A percentile compares a stretch with the other conserved stretches of the same genome.
These are phyloP conservation scores for Clytia hemisphaerica DNA, from an alignment of 30 jellyfish, hydroid and myxozoan genomes.

Conservation along the genomic window DNA sequence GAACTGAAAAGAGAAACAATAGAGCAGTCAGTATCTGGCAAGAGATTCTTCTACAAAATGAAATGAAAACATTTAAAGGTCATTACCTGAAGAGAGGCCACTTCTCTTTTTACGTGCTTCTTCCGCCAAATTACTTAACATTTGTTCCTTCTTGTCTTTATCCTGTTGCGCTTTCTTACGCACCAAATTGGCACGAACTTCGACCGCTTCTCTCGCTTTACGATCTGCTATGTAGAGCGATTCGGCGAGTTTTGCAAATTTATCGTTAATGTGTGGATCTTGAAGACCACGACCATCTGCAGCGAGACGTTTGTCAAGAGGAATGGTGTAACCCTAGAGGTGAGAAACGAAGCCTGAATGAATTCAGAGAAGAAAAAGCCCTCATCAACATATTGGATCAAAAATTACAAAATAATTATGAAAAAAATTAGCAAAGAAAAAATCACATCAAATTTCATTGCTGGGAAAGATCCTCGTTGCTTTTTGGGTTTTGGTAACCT, in stretches of 20 bases:
- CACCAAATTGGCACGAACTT: constrained; percentile 94
- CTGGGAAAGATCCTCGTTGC: too few relatives aligned
- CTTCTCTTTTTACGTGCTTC: constrained; percentile 98
- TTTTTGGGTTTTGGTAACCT: too few relatives aligned
- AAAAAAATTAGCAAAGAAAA: too few relatives aligned
- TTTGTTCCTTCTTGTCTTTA: constrained; percentile 85
- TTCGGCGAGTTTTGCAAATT: constrained; percentile 99
- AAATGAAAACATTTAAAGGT: background rate
- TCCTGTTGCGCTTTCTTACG: constrained; percentile 93
- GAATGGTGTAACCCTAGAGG: constrained; percentile 96
- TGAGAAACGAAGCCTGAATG: background rate
- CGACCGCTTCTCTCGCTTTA: constrained; percentile 99
- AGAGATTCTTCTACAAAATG: background rate
- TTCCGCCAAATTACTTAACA: constrained; percentile 82
- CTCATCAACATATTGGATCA: too few relatives aligned
- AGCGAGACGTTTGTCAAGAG: constrained; percentile 97
- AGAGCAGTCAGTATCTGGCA: too few relatives aligned
- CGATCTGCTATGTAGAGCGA: constrained; percentile 99
- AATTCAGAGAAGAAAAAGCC: background rate
- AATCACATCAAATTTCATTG: too few relatives aligned
- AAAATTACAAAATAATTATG: too few relatives aligned
- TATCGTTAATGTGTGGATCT: constrained; percentile 98
- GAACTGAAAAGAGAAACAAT: too few relatives aligned
- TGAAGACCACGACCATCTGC: constrained; percentile 99
- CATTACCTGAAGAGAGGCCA: constrained; percentile 73